Evolutionary conservation across 2,113 vertebrate genomes (phyloP), one percentile per base, ranked within the genome.

Genomic region (Atlantisia rogersi): DNA sequence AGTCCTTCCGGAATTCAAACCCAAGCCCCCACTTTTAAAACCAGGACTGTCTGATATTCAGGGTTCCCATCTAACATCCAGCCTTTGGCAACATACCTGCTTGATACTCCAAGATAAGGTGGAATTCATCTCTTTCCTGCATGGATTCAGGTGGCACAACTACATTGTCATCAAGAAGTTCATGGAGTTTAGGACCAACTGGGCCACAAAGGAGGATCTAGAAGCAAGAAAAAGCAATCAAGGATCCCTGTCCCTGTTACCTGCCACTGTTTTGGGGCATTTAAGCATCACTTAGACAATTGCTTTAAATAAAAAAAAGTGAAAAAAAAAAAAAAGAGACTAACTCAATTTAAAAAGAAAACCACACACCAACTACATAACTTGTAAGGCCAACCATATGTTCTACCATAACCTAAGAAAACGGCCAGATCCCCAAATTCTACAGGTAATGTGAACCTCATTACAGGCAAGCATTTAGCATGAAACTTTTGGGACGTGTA

Each of bases 101-200:
- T 98, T 98, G 98, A 92, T 99, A 99, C 93, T 99, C 99, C 97
- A 99, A 97, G 93, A 99, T 99, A 56, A 99, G 99, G 95, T 99
- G 99, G 94, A 98, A 99, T 94, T 99, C 99, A 63, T 99, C 99
- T 4, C 93, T 97, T 94, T 99, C 99, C 97, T 99, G 99, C 71
- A 99, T 97, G 32, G 99, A 99, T 53, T 98, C 98, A 11, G 99
- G 98, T 1, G 99, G 99, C 68, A 99, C 99, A 26, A 99, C 95
- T 7, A 99, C 98, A 32, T 98, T 98, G 79, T 99, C 99, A 59
- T 99, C 98, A 63, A 99, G 98, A 87, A 99, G 97, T 84, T 99
- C 98, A 2, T 99, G 99, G 44, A 99, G 99, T 94, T 99, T 99
- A 53, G 99, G 99, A 77, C 99, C 99, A 82, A 99, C 95, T 5